Base-by-base conservation (phyloP, 2,888 invertebrate genomes). In the Catocala fraxini region DNA sequence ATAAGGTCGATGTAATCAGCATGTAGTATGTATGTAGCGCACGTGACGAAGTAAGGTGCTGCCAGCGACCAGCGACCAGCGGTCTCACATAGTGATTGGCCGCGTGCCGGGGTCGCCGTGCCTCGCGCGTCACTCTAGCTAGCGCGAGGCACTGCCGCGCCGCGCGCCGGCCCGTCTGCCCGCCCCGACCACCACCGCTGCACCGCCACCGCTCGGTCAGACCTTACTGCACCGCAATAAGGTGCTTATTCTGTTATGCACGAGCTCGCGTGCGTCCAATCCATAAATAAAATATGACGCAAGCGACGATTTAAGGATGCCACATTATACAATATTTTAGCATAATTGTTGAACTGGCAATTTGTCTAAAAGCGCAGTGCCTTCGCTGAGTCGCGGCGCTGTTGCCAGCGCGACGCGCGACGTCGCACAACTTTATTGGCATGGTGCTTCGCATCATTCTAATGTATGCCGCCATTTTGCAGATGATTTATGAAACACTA, bases 261-360 rank as follows among this genome's bases (percentile, higher is more conserved):
- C 6, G 9, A 6, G 35, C 11, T 65, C 45, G 60, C 51, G 51
- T 73, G 59, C 65, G 48, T 57, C 53, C 41, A 51, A 42, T 35
- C 48, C 51, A 59, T 78, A 80, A 81, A 79, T 82, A 83, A 71
- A 57, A 52, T 63, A 75, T 79, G 82, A 79, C 76, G 80, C 69
- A 68, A 77, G 57, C 61, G 59, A 65, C 70, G 63, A 73, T 76
- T 73, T 72, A 71, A 77, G 72, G 74, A 76, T 82, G 79, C 68
- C 72, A 65, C 59, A 73, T 65, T 69, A 73, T 67, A 70, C 66
- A 69, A 73, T 71, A 68, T 71, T 67, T 73, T 34, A 58, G 34
- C 51, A 49, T 65, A 68, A 65, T 63, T 60, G 48, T 34, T 49
- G 39, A 41, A 65, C 59, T 25, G 46, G 48, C 56, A 56, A 64